phyloP scores from a whole-genome alignment of 1,140 invertebrate genomes.

The Drosophila cardini region DNA sequence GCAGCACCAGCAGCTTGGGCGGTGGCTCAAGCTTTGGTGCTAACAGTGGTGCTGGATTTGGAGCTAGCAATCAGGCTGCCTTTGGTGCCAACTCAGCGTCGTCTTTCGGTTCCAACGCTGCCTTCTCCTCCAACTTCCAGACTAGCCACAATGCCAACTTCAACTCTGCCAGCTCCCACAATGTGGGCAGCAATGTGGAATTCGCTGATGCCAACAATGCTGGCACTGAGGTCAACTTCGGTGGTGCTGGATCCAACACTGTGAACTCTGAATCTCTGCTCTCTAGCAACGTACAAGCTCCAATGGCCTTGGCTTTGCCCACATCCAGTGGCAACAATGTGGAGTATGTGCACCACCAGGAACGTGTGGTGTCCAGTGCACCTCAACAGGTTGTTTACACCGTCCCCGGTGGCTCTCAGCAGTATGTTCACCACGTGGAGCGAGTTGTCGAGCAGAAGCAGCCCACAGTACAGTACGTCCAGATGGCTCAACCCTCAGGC shows the following conservation, averaged over 20 bases:
- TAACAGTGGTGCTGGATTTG: slow-evolving; percentile 24
- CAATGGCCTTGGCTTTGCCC: slow-evolving; percentile 26
- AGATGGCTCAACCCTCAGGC: slow-evolving; percentile 54
- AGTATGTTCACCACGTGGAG: slow-evolving; percentile 72
- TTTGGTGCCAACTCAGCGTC: too few species aligned
- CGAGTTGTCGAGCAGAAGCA: slow-evolving; percentile 57
- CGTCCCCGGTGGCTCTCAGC: slow-evolving; percentile 62
- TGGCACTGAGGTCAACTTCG: slow-evolving; percentile 65
- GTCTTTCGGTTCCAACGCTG: slow-evolving; percentile 56
- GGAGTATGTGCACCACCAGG: slow-evolving; percentile 66
- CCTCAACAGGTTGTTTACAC: slow-evolving; percentile 55
- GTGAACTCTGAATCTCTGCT: slow-evolving; percentile 47
- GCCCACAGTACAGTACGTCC: slow-evolving; percentile 51
- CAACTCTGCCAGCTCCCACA: slow-evolving; percentile 55
- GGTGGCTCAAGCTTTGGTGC: slow-evolving; percentile 18
- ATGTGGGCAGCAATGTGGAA: slow-evolving; percentile 65
- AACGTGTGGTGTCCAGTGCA: slow-evolving; percentile 43
- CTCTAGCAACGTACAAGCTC: slow-evolving; percentile 33
- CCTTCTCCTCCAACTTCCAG: slow-evolving; percentile 67
- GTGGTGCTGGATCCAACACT: slow-evolving; percentile 27
- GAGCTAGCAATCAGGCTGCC: slow-evolving; percentile 29
- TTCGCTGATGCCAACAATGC: slow-evolving; percentile 63
- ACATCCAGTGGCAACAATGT: slow-evolving; percentile 45
- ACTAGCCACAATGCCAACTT: slow-evolving; percentile 60
- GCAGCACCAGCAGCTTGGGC: slow-evolving; percentile 14